Conservation (phyloP, 64 coral and sea anemone species). For the Exaiptasia diaphana region DNA sequence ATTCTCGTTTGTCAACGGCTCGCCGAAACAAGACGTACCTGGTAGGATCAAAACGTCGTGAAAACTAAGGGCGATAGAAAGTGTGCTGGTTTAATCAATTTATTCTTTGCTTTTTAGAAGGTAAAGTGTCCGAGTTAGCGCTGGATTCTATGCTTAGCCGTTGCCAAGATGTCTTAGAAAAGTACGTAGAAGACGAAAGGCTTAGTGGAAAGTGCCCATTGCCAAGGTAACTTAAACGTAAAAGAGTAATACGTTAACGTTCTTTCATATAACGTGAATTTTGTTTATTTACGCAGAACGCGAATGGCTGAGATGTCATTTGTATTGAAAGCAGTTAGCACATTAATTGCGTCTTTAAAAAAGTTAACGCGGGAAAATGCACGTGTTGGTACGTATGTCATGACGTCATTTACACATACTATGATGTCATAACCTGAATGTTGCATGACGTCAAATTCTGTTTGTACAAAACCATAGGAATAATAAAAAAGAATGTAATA, state of each 20-base stretch:
- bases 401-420: not conserved
- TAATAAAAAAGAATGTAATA: too few species aligned
- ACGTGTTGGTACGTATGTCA: conserved; percentile 56
- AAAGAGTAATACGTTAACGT: too few species aligned
- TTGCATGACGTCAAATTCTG: too few species aligned
- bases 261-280: not conserved
- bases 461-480: too few species aligned
- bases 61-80: too few species aligned
- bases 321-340: conserved; percentile 94
- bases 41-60: conserved; percentile 37
- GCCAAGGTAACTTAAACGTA: conserved; percentile 93
- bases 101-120: conserved; percentile 87
- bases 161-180: conserved; percentile 84
- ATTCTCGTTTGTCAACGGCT: conserved; percentile 90
- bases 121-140: conserved; percentile 86
- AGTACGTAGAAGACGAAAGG: conserved; percentile 90
- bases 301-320: conserved; percentile 98
- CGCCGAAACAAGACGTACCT: conserved; percentile 41
- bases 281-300: conserved; percentile 53
- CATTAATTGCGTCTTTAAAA: conserved; percentile 80
- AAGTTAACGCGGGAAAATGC: conserved; percentile 67
- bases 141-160: conserved; percentile 76
- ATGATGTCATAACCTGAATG: too few species aligned
- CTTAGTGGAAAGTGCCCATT: conserved; percentile 96
- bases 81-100: too few species aligned